Evolutionary conservation across 2,888 invertebrate genomes (phyloP).

Genomic region (Pachliopta kotzebuea): DNA sequence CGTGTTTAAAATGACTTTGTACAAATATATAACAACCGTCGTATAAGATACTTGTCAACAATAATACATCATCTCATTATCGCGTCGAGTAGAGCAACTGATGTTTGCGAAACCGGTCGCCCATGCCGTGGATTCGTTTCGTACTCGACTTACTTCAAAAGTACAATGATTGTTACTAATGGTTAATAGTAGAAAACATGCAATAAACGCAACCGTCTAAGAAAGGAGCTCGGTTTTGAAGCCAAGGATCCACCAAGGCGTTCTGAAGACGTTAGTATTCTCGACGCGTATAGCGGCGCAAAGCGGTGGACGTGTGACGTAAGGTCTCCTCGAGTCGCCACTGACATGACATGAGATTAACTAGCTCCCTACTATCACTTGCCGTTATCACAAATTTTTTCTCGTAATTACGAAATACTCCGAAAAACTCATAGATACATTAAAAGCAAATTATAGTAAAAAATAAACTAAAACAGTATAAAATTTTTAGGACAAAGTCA

Average conservation of each 20-base stretch:
- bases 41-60: slow-evolving; percentile 27
- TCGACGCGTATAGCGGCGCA: slow-evolving; percentile 63
- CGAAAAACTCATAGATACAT: not conserved
- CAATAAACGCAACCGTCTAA: slow-evolving; percentile 66
- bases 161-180: slow-evolving; percentile 40
- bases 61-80: slow-evolving; percentile 25
- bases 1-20: slow-evolving; percentile 9
- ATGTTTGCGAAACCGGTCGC: slow-evolving; percentile 28
- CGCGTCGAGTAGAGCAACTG: slow-evolving; percentile 19
- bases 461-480: not conserved
- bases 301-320: slow-evolving; percentile 71
- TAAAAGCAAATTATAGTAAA: not conserved
- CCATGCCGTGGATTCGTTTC: slow-evolving; percentile 16
- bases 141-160: slow-evolving; percentile 28
- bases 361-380: slow-evolving; percentile 46
- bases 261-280: slow-evolving; percentile 75
- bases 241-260: slow-evolving; percentile 79
- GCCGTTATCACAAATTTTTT: slow-evolving; percentile 22
- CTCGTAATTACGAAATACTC: not conserved
- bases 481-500: not conserved
- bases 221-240: slow-evolving; percentile 80
- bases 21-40: slow-evolving; percentile 8
- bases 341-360: slow-evolving; percentile 70
- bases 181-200: slow-evolving; percentile 57
- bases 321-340: slow-evolving; percentile 71